A percentile compares a stretch with the other conserved stretches of the same genome.
Conservation (phyloP, 30 jellyfish, hydroid and myxozoan genomes). For the Pelagia noctiluca region DNA sequence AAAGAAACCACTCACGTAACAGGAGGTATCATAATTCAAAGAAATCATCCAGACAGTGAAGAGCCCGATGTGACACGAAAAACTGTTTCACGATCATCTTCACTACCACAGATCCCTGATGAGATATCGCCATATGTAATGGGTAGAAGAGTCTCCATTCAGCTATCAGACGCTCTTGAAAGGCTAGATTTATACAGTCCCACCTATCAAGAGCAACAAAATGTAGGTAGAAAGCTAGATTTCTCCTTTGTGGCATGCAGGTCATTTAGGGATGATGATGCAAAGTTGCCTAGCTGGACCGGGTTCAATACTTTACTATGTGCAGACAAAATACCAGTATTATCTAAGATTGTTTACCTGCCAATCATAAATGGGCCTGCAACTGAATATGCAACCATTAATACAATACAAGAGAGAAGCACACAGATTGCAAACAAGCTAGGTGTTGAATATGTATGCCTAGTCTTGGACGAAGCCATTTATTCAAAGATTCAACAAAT, state of each 20-base stretch:
- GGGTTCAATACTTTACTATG: slow-evolving; percentile 50
- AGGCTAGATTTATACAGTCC: background rate
- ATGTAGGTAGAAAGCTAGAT: slow-evolving; percentile 15
- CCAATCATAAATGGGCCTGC: slow-evolving; percentile 41
- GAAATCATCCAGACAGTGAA: background rate
- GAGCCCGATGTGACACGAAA: slow-evolving; percentile 10
- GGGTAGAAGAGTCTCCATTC: slow-evolving; percentile 22
- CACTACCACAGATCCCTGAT: slow-evolving; percentile 18
- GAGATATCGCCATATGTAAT: slow-evolving; percentile 21
- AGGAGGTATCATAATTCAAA: slow-evolving; percentile 35
- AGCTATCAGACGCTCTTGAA: slow-evolving; percentile 31
- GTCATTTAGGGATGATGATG: slow-evolving; percentile 6
- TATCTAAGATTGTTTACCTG: slow-evolving; percentile 37
- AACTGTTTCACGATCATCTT: slow-evolving; percentile 17
- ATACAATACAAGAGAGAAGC: slow-evolving; percentile 26
- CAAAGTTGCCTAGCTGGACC: slow-evolving; percentile 39
- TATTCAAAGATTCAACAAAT: slow-evolving; percentile 50
- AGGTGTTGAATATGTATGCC: background rate
- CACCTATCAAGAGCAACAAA: background rate
- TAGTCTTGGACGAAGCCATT: slow-evolving; percentile 53
- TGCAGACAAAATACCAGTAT: slow-evolving; percentile 15
- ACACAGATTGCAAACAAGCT: slow-evolving; percentile 42
- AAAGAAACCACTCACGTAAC: slow-evolving; percentile 52
- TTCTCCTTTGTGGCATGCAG: slow-evolving; percentile 30
- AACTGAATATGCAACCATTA: slow-evolving; percentile 5